Base-by-base conservation (phyloP, 2,797 vertebrate species). In the Ctenosaura bakeri region DNA sequence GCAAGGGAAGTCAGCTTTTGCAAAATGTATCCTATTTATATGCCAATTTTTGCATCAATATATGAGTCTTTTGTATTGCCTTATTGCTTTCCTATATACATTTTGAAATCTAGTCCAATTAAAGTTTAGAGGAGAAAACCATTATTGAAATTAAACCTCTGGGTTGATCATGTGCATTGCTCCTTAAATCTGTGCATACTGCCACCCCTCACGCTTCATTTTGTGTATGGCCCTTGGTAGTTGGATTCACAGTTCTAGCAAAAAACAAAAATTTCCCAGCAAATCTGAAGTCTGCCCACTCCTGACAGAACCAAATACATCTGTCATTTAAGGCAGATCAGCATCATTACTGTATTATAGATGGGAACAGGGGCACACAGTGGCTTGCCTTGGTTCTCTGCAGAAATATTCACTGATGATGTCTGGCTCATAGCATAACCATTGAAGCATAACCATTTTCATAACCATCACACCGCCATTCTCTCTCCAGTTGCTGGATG, bases 61-160 rank as follows among this genome's bases (percentile, higher is more conserved):
- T 14, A n/a, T 32, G 22, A 73, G 16, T 29, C 24, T 52, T 38
- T 50, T 38, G 5, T 24, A 56, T 50, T 83, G 29, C 80, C 42
- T 35, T 42, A 29, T 52, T 18, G 13, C 20, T n/a, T n/a, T 78
- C 29, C 86, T 77, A 78, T 14, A n/a, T 13, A 62, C 26, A 38
- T 32, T 87, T 86, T 87, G 20, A 87, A 87, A 66, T 66, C 64
- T 66, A 64, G 62, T 64, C 22, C 22, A 26, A 64, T 24, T 64
- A 64, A 64, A 59, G 56, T 59, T 18, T 59, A 59, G 16, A 20
- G 56, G 0, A 59, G 14, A 59, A 59, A 59, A 8, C 56, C 54
- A 56, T 13, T 56, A 56, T 14, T 56, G 3, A 56, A 14, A 56
- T 10, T 13, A 54, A 56, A 56, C 16, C 56, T 56, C 56, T 56